These are phyloP conservation scores for Elanoides forficatus DNA, from an alignment of 2,113 vertebrate species.

Conservation along the genomic window DNA sequence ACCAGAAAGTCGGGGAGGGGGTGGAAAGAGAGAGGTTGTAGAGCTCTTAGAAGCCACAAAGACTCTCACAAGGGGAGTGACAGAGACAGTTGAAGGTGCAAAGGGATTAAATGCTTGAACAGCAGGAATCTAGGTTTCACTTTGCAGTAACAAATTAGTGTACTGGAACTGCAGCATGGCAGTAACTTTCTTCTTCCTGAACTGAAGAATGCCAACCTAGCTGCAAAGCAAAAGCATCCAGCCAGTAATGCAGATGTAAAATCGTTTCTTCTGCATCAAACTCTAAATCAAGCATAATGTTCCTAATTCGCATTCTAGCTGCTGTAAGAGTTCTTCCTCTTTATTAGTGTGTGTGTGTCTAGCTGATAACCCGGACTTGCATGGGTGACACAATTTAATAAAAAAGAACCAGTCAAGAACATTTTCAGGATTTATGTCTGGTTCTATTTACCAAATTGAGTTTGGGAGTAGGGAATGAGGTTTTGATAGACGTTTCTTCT, in stretches of 20 bases:
- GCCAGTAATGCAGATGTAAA: neutral
- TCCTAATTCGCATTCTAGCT: neutral
- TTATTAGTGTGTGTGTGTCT: neutral
- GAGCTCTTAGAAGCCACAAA: neutral
- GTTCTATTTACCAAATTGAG: neutral
- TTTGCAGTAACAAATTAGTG: neutral
- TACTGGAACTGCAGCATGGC: neutral
- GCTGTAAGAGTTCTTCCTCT: neutral
- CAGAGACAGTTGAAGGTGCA: neutral
- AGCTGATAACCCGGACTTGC: neutral
- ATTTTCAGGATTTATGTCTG: conserved; percentile 17
- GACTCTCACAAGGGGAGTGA: neutral
- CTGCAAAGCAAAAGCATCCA: neutral
- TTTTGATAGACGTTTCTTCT: neutral
- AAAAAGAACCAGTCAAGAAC: neutral
- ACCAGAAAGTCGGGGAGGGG: neutral
- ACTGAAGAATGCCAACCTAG: neutral
- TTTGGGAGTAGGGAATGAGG: neutral
- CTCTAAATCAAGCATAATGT: neutral
- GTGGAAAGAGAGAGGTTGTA: neutral
- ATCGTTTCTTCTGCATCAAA: neutral
- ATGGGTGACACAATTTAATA: neutral
- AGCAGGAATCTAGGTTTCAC: neutral
- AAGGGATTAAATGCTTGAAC: neutral
- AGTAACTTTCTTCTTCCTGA: neutral